A percentile compares a stretch with the other conserved stretches of the same genome.
phyloP scores from a whole-genome alignment of 1,140 invertebrate species.

The Macrocentrus cingulum region DNA sequence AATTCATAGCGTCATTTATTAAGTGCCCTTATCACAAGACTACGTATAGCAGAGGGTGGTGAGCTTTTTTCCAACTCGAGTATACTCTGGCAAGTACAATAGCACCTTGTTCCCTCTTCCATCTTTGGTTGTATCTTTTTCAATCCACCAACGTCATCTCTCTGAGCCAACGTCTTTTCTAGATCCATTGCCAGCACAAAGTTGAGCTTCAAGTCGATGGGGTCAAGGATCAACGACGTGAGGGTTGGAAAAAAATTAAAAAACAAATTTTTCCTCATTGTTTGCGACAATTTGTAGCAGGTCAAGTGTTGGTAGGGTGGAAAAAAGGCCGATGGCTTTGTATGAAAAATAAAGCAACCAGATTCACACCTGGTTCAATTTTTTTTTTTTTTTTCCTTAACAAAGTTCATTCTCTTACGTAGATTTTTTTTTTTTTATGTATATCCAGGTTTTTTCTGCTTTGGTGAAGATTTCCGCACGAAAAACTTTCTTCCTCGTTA shows the following conservation, averaged over 20 bases:
- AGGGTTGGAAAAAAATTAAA: too few relatives aligned
- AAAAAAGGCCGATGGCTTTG: background rate
- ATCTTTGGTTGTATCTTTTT: constrained; percentile 2
- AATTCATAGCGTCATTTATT: too few relatives aligned
- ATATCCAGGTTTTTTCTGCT: too few relatives aligned
- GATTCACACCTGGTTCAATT: constrained; percentile 5
- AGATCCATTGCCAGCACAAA: background rate
- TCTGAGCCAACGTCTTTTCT: background rate
- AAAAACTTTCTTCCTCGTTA: constrained; percentile 20
- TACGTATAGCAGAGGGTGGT: too few relatives aligned
- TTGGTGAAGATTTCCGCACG: background rate
- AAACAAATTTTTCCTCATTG: too few relatives aligned
- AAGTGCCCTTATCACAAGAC: too few relatives aligned
- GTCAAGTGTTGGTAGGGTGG: constrained; percentile 14
- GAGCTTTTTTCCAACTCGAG: constrained; percentile 7
- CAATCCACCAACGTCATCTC: constrained; percentile 1
- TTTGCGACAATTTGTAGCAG: background rate
- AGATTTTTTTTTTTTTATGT: background rate
- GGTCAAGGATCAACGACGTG: too few relatives aligned
- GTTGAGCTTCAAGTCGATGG: background rate
- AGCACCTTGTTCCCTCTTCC: constrained; percentile 4
- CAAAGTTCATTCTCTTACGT: background rate
- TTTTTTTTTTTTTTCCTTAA: background rate
- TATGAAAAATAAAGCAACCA: background rate
- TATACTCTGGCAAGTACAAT: constrained; percentile 9